Percentiles rank a stretch among this genome's conserved stretches.
phyloP scores from a whole-genome alignment of 2,113 vertebrate species.

The Lynx canadensis region DNA sequence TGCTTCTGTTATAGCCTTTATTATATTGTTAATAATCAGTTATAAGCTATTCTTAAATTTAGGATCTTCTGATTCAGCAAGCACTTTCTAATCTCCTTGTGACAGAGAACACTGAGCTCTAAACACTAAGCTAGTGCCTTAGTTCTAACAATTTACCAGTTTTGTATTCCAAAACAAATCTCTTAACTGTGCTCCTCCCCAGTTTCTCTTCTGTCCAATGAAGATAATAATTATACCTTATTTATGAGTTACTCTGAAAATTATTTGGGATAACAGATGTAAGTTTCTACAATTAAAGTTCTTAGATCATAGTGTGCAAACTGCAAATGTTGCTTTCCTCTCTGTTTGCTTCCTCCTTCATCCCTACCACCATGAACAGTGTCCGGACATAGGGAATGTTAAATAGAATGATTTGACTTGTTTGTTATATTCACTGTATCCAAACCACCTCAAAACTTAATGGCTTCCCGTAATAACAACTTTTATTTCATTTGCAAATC shows the following conservation, averaged over 20 bases:
- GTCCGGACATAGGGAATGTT: background rate
- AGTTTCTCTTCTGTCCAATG: background rate
- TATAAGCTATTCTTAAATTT: background rate
- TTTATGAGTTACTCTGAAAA: background rate
- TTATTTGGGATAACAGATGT: background rate
- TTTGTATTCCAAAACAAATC: background rate
- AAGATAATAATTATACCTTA: background rate
- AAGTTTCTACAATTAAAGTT: background rate
- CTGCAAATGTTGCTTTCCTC: background rate
- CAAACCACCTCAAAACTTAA: background rate
- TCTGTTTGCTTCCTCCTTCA: background rate
- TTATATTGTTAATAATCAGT: background rate
- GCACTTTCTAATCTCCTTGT: background rate
- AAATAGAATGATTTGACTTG: background rate
- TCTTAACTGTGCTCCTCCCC: background rate
- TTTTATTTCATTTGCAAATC: background rate
- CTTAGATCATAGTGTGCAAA: background rate
- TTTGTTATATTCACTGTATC: background rate
- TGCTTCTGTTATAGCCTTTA: background rate
- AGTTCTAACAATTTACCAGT: background rate
- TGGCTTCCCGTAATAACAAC: background rate
- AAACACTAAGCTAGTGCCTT: background rate
- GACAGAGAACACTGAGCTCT: background rate
- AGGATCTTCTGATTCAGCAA: background rate
- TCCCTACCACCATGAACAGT: background rate